A percentile compares a stretch with the other conserved stretches of the same genome.
Evolutionary conservation across 2,888 invertebrate genomes (phyloP).

Genomic region (Arge pagana): DNA sequence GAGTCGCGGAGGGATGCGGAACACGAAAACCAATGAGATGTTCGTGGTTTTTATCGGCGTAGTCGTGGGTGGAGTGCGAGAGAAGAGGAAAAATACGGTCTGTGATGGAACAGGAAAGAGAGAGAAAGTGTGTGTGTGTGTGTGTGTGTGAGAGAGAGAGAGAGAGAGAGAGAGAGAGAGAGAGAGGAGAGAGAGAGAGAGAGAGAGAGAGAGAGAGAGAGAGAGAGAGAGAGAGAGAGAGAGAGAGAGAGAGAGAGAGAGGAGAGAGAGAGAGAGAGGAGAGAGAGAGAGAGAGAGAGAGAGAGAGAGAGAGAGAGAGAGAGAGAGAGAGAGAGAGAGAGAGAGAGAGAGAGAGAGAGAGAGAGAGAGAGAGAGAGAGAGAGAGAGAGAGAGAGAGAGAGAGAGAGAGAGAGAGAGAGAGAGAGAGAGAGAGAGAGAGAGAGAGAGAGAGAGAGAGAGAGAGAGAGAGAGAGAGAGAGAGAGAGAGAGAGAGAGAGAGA

Average conservation of each 20-base stretch:
- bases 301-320: too few relatives aligned
- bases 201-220: constrained; percentile 1
- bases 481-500: constrained; percentile 15
- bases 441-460: neutral
- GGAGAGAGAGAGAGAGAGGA: constrained; percentile 26
- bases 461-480: constrained; percentile 2
- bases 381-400: constrained; percentile 25
- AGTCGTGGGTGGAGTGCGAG: too few relatives aligned
- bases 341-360: constrained; percentile 25
- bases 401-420: constrained; percentile 24
- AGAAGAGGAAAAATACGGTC: too few relatives aligned
- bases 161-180: constrained; percentile 33
- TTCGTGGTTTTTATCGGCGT: too few relatives aligned
- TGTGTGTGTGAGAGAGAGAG: constrained; percentile 32
- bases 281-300: too few relatives aligned
- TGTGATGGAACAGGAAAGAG: too few relatives aligned
- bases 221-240: constrained; percentile 20
- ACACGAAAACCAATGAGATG: too few relatives aligned
- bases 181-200: constrained; percentile 24
- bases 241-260: constrained; percentile 24
- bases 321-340: constrained; percentile 20
- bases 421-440: neutral
- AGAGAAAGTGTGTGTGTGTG: too few relatives aligned
- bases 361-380: constrained; percentile 20
- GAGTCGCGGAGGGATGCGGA: too few relatives aligned